phyloP scores from a whole-genome alignment of 2,888 invertebrate species.

The Amiota minor region DNA sequence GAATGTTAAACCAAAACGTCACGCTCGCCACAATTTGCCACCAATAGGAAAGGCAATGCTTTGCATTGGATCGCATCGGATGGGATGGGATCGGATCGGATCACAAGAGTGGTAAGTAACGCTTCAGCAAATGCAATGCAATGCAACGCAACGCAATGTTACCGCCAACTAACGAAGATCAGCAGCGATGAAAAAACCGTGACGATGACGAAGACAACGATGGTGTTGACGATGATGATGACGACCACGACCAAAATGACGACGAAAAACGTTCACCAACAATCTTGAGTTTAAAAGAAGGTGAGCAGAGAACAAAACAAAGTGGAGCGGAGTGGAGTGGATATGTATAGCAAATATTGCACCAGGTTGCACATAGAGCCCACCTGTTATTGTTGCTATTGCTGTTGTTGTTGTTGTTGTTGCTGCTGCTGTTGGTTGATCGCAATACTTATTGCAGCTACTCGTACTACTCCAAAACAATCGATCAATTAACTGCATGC shows the following conservation, averaged over 20 bases:
- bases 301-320: no score
- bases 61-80: no score
- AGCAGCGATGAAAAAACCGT: no score
- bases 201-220: no score
- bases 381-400: not conserved
- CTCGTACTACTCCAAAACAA: not conserved
- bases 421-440: not conserved
- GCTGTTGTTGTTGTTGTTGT: not conserved
- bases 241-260: no score
- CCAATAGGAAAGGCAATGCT: not conserved
- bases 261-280: no score
- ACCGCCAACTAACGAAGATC: not conserved
- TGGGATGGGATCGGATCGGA: no score
- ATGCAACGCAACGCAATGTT: not conserved
- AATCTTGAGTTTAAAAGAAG: no score
- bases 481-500: slow-evolving; percentile 10
- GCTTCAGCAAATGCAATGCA: not conserved
- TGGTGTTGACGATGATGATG: no score
- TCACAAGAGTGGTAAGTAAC: not conserved
- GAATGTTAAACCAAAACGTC: no score
- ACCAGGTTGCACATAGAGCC: slow-evolving; percentile 7
- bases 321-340: no score
- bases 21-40: not conserved
- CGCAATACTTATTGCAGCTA: not conserved
- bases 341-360: not conserved